These are phyloP conservation scores for Phylloscopus trochilus DNA, from an alignment of 2,113 vertebrate species.

Conservation along the genomic window DNA sequence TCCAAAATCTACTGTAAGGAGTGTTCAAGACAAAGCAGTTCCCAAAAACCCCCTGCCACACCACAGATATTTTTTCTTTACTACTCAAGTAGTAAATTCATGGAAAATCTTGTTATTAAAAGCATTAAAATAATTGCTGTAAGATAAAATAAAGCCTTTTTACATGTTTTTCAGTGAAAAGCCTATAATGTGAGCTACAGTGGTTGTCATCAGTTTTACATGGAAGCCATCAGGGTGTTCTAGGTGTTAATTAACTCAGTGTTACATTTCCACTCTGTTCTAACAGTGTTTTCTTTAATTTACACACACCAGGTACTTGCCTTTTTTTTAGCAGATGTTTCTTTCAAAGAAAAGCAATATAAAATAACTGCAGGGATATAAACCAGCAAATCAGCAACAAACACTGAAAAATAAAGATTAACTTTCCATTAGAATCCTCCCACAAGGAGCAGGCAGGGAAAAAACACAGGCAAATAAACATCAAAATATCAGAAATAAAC, in stretches of 20 bases:
- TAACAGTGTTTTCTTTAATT: not conserved
- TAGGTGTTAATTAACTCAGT: not conserved
- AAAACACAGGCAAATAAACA: not conserved
- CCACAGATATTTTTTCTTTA: not conserved
- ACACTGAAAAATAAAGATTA: slow-evolving; percentile 77
- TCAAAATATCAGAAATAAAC: not conserved
- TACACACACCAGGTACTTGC: slow-evolving; percentile 66
- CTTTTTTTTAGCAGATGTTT: slow-evolving; percentile 85
- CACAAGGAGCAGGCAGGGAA: not conserved
- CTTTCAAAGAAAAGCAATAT: slow-evolving; percentile 85
- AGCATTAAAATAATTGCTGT: not conserved
- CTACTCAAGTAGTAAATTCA: not conserved
- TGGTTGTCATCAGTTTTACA: not conserved
- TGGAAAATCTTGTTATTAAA: not conserved
- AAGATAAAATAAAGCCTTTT: not conserved
- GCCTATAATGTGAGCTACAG: not conserved
- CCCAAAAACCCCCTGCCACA: not conserved
- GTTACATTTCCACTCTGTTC: not conserved
- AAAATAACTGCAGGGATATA: slow-evolving; percentile 92
- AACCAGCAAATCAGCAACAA: slow-evolving; percentile 88
- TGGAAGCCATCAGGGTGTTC: not conserved
- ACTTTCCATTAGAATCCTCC: not conserved
- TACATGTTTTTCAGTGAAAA: not conserved
- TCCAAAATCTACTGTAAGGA: not conserved
- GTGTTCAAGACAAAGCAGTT: not conserved